Evolutionary conservation across 2,888 invertebrate genomes (phyloP), one percentile per base, ranked within the genome.

Genomic region (Sphecodes monilicornis): DNA sequence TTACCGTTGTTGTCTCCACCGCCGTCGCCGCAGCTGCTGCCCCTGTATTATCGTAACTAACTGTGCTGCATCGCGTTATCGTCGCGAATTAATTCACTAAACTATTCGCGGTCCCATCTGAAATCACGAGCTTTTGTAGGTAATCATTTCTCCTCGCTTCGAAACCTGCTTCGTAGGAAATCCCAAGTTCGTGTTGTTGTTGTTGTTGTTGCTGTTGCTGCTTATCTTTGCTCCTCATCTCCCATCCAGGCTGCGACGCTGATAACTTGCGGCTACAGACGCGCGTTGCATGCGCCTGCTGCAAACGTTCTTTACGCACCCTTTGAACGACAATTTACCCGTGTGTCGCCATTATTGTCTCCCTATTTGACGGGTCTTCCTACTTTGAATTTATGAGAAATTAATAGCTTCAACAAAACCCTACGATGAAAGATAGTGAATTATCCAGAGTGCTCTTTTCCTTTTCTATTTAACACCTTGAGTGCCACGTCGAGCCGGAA

Each of bases 111-210:
- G 1, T 54, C 69, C 50, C 64, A 43, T 32, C 43, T n/a, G 39
- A 32, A 68, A 72, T 60, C 78, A 70, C 50, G 68, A 60, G 83
- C 84, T 84, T 82, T 84, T 74, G 73, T 78, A 78, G 60, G 69
- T 78, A 72, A 77, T 76, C 71, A 73, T 73, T 80, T 43, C 39
- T 78, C 77, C 77, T 83, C 71, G 66, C 66, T 54, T 29, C 70
- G 41, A 32, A 46, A n/a, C 46, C 46, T 57, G 70, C 80, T 75
- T 71, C 46, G 72, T 76, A 82, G 82, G 73, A 70, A 84, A 84
- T 77, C 77, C 36, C 66, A 71, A 82, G 74, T 75, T 74, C 60
- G 46, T 50, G 80, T 78, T 64, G 64, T 36, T 68, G 66, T 66
- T 66, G 74, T 74, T 74, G 74, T 70, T 50, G 76, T 78, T 39